Evolutionary conservation across 2,797 vertebrate genomes (phyloP).

Genomic region (Trematomus bernacchii): DNA sequence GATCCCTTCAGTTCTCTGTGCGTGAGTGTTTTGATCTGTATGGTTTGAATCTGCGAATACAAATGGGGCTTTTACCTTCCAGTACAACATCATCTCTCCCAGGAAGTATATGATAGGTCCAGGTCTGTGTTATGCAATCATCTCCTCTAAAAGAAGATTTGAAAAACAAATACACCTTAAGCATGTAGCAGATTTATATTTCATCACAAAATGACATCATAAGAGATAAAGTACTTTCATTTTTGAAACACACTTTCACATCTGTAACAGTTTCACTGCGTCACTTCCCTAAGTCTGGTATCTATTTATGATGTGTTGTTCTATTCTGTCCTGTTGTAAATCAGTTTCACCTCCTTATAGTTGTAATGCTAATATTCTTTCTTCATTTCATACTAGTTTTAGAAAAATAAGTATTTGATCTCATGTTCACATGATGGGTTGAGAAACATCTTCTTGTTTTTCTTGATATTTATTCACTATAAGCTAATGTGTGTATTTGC

Average conservation of each 20-base stretch:
- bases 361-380: not conserved
- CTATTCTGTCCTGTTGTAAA: not conserved
- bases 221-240: not conserved
- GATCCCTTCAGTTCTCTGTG: not conserved
- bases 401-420: not conserved
- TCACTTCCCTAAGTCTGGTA: slow-evolving; percentile 38
- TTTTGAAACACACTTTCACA: slow-evolving; percentile 13
- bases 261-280: not conserved
- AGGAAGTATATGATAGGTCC: slow-evolving; percentile 61
- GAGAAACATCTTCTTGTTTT: slow-evolving; percentile 1
- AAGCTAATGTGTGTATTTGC: not conserved
- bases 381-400: not conserved
- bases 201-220: not conserved
- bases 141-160: slow-evolving; percentile 44
- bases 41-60: not conserved
- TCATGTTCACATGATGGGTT: not conserved
- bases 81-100: slow-evolving; percentile 60
- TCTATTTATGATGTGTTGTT: slow-evolving; percentile 27
- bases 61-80: slow-evolving; percentile 54
- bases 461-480: not conserved
- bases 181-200: not conserved
- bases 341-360: too few relatives aligned
- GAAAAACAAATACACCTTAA: slow-evolving; percentile 5
- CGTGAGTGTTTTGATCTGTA: not conserved
- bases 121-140: slow-evolving; percentile 55